phyloP scores from a whole-genome alignment of 2,888 invertebrate species.

The Pelosia muscerda region DNA sequence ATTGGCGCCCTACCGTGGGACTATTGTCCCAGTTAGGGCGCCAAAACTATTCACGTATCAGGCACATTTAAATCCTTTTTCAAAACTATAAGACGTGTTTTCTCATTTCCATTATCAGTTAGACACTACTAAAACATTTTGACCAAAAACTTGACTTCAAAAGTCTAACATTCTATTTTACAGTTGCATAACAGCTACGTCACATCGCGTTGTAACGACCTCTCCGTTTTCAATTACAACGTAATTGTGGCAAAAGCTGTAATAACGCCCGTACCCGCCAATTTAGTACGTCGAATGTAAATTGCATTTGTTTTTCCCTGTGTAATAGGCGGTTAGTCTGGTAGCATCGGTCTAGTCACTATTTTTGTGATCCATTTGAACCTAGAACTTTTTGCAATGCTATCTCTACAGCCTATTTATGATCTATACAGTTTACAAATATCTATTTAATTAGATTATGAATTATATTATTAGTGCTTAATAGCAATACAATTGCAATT shows the following conservation, averaged over 20 bases:
- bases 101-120: not conserved
- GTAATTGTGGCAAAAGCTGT: conserved; percentile 79
- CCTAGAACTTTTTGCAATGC: not conserved
- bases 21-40: conserved; percentile 7
- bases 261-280: conserved; percentile 73
- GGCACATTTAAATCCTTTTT: not conserved
- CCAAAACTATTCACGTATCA: conserved; percentile 11
- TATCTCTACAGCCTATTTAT: not conserved
- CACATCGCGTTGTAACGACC: conserved; percentile 70
- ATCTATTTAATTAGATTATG: not conserved
- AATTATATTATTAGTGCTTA: not conserved
- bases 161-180: conserved; percentile 49
- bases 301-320: conserved; percentile 77
- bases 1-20: conserved; percentile 3
- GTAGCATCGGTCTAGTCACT: conserved; percentile 32
- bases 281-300: conserved; percentile 75
- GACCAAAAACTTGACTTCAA: conserved; percentile 21
- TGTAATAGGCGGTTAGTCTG: conserved; percentile 49
- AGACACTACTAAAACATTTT: conserved; percentile 5
- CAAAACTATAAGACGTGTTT: conserved; percentile 1
- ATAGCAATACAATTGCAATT: not conserved
- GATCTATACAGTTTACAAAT: not conserved
- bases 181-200: conserved; percentile 57
- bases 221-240: conserved; percentile 83
- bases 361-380: conserved; percentile 20